Base-by-base conservation (phyloP, 2,888 invertebrate species). In the Zonitis immaculata region DNA sequence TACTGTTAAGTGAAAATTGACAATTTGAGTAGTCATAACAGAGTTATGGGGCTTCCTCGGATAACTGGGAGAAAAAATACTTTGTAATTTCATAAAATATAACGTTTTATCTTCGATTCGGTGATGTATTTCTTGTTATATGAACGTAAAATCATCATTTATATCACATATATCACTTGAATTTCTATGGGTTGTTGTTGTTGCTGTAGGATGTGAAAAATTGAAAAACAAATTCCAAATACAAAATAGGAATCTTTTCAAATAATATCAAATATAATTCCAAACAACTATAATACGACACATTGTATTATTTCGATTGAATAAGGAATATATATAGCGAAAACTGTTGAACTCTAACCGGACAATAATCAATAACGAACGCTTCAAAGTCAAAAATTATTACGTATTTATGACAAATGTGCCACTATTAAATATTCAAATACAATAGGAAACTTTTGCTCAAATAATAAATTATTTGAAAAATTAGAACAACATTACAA, bases 321-420 rank as follows among this genome's bases (percentile, higher is more conserved):
- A 16, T 28, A 25, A 22, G 16, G n/a, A n/a, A n/a, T n/a, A n/a
- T n/a, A 44, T 25, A 44, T 44, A 44, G 25, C 44, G 44, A 26
- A 26, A 44, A 44, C 44, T 44, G 44, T 44, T 44, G 44, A 44
- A 44, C 44, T 26, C 16, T 44, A 27, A 25, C 27, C 22, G 26
- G 28, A 26, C 22, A 14, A 16, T 27, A 44, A 44, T 44, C 44
- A 44, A 44, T 44, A 44, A 11, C 25, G 26, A 44, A 11, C 25
- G 25, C 26, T 44, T 44, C 27, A 6, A 26, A n/a, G 20, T 14
- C 44, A 44, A 44, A n/a, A n/a, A n/a, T n/a, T 18, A 44, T 44
- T 44, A 44, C 16, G 27, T 12, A 44, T 44, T 44, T 44, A 44
- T 25, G 44, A 44, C 28, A 44, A 44, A 44, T 44, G 27, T 27